Conservation (phyloP, 2,888 invertebrate genomes). For the Euproctis similis region DNA sequence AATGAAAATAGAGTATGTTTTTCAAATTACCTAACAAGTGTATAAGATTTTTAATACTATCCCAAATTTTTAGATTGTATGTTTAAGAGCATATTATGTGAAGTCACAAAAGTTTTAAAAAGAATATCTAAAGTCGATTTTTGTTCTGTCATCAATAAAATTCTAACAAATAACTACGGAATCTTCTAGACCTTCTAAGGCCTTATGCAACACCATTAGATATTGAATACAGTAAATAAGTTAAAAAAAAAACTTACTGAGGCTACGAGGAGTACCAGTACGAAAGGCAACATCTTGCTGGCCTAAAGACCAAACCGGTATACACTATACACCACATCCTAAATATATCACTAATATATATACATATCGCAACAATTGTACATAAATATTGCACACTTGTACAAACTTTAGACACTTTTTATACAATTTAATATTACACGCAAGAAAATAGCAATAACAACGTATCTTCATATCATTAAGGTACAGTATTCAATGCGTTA, state of each 20-base stretch:
- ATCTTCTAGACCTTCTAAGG: too few species aligned
- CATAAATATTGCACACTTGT: constrained; percentile 41
- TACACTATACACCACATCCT: constrained; percentile 56
- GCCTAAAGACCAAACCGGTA: constrained; percentile 59
- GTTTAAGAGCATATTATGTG: too few species aligned
- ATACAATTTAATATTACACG: constrained; percentile 3
- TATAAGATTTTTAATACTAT: too few species aligned
- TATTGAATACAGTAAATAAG: neutral
- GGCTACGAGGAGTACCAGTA: constrained; percentile 50
- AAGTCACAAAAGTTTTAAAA: too few species aligned
- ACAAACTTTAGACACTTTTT: constrained; percentile 34
- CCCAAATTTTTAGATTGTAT: too few species aligned
- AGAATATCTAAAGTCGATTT: too few species aligned
- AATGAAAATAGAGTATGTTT: too few species aligned
- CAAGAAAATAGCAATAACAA: neutral
- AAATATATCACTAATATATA: constrained; percentile 40
- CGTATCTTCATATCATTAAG: constrained; percentile 6
- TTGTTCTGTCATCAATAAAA: too few species aligned
- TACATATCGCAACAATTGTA: constrained; percentile 40
- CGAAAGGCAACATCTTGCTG: constrained; percentile 57
- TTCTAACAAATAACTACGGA: too few species aligned
- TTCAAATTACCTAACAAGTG: too few species aligned
- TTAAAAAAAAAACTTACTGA: constrained; percentile 40
- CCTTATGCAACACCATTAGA: too few species aligned
- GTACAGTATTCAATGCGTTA: constrained; percentile 9